phyloP scores from a whole-genome alignment of 2,797 vertebrate species.

The Acanthurus lineatus region DNA sequence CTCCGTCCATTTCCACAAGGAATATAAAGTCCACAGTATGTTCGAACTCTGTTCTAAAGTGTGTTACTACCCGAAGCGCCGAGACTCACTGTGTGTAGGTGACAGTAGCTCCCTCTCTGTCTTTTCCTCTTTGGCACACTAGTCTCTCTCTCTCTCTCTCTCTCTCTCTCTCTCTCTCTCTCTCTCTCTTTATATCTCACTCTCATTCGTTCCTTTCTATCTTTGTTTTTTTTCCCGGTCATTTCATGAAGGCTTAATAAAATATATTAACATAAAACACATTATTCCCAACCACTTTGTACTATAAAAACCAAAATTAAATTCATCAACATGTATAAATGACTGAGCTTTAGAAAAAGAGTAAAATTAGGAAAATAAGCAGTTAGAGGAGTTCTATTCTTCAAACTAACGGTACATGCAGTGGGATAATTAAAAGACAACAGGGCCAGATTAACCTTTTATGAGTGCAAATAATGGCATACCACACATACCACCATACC shows the following conservation, averaged over 20 bases:
- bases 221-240: too few species aligned
- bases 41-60: slow-evolving; percentile 10
- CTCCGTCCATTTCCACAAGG: neutral
- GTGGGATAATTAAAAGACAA: neutral
- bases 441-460: neutral
- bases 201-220: neutral
- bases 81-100: neutral
- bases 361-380: neutral
- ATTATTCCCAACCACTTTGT: too few species aligned
- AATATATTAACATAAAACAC: neutral
- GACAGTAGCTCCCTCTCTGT: slow-evolving; percentile 70
- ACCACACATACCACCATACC: too few species aligned
- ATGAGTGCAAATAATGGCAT: too few species aligned
- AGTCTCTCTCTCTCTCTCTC: slow-evolving; percentile 14
- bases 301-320: neutral
- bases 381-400: neutral
- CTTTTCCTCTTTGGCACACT: slow-evolving; percentile 1
- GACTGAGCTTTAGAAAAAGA: neutral
- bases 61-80: slow-evolving; percentile 23
- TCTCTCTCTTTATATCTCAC: slow-evolving; percentile 36
- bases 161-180: slow-evolving; percentile 18
- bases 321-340: neutral
- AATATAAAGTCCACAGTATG: slow-evolving; percentile 37
- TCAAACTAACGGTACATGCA: neutral
- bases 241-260: too few species aligned